phyloP scores from a whole-genome alignment of 2,888 invertebrate species.

The Macrosoma leucophasiata region DNA sequence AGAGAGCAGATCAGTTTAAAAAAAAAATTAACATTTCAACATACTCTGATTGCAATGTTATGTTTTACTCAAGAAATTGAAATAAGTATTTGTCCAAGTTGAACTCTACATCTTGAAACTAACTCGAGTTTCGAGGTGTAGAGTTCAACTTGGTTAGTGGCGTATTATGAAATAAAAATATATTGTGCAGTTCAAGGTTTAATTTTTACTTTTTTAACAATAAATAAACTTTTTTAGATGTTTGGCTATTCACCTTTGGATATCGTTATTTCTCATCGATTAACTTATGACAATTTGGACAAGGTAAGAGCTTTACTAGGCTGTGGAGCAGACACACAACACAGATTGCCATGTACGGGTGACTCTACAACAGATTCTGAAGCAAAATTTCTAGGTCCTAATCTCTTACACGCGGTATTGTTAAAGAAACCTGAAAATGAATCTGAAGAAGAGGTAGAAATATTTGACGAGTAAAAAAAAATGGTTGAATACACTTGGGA shows the following conservation, averaged over 20 bases:
- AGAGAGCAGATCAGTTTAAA: too few relatives aligned
- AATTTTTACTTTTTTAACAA: too few relatives aligned
- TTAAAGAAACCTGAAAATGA: slow-evolving; percentile 36
- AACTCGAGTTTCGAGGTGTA: too few relatives aligned
- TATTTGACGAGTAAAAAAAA: not conserved
- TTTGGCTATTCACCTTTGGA: slow-evolving; percentile 46
- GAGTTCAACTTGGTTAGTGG: too few relatives aligned
- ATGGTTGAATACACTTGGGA: slow-evolving; percentile 13
- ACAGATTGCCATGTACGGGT: slow-evolving; percentile 31
- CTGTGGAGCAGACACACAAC: slow-evolving; percentile 41
- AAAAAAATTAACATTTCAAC: not conserved
- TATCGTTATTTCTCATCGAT: slow-evolving; percentile 42
- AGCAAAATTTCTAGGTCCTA: slow-evolving; percentile 39
- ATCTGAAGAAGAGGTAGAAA: slow-evolving; percentile 39
- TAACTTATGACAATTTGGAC: slow-evolving; percentile 39
- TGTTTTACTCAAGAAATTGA: not conserved
- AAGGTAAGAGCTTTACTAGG: slow-evolving; percentile 43
- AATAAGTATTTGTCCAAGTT: too few relatives aligned
- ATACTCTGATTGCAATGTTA: slow-evolving; percentile 4
- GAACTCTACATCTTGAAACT: too few relatives aligned
- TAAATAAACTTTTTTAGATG: slow-evolving; percentile 31
- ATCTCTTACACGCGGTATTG: slow-evolving; percentile 50
- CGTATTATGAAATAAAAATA: too few relatives aligned
- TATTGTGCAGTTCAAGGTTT: too few relatives aligned
- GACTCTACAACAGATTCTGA: slow-evolving; percentile 13